A percentile compares a stretch with the other conserved stretches of the same genome.
Conservation (phyloP, 2,113 vertebrate species). For the Tyrannus savana region DNA sequence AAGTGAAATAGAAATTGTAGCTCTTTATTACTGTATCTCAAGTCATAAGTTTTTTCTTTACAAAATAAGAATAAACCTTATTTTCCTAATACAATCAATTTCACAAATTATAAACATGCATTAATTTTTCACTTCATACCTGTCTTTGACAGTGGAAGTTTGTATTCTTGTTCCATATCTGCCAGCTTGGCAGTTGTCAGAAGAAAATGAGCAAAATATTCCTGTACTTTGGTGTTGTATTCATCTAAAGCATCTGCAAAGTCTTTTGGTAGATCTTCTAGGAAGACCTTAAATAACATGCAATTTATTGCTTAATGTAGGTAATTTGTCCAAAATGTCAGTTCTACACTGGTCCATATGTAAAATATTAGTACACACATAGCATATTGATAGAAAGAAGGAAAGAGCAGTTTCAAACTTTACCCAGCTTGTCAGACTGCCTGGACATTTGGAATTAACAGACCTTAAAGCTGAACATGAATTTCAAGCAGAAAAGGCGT, state of each 20-base stretch:
- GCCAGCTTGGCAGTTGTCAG: conserved; percentile 38
- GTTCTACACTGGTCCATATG: background rate
- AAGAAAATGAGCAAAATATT: conserved; percentile 62
- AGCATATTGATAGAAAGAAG: background rate
- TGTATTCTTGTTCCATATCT: conserved; percentile 54
- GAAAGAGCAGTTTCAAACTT: background rate
- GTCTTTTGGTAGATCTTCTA: conserved; percentile 55
- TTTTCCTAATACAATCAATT: background rate
- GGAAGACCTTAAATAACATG: conserved; percentile 33
- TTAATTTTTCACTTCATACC: conserved; percentile 8
- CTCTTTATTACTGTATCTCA: background rate
- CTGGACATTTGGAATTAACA: background rate
- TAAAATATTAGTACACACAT: background rate
- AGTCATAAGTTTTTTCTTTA: background rate
- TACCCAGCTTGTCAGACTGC: background rate
- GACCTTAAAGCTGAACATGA: background rate
- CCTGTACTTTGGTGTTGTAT: conserved; percentile 31
- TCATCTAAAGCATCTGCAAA: conserved; percentile 49
- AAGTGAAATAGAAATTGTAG: background rate
- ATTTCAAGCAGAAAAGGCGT: background rate
- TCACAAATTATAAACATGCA: background rate
- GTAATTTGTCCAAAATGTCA: background rate
- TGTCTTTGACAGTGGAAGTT: conserved; percentile 56
- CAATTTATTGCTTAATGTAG: background rate
- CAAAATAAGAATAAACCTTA: background rate